phyloP scores from a whole-genome alignment of 92 coral and sea anemone species.

The Metridium senile region DNA sequence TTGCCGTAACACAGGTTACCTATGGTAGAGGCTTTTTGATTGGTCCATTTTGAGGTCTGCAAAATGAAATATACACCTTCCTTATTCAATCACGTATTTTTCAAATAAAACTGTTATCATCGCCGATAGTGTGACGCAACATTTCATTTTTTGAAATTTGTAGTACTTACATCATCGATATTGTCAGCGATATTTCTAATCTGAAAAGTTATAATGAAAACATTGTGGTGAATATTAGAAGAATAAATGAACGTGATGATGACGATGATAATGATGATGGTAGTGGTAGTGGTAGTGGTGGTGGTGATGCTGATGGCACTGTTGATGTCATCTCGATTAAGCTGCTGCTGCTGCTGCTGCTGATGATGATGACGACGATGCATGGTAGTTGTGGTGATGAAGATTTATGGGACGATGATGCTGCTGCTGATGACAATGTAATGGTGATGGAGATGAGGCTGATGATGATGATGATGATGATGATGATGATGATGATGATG shows the following conservation, averaged over 20 bases:
- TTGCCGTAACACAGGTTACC: conserved; percentile 18
- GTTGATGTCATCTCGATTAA: too few species aligned
- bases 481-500: neutral
- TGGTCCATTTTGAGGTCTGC: conserved; percentile 1
- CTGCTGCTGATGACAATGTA: neutral
- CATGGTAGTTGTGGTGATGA: too few species aligned
- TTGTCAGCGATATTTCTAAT: conserved; percentile 4
- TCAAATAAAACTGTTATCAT: too few species aligned
- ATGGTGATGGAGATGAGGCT: neutral
- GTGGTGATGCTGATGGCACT: too few species aligned
- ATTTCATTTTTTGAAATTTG: neutral
- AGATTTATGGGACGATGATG: too few species aligned
- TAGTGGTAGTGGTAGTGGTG: neutral
- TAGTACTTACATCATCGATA: conserved; percentile 7
- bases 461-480: neutral
- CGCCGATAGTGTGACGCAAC: neutral
- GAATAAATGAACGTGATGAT: neutral
- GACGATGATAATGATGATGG: neutral
- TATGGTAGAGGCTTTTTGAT: neutral
- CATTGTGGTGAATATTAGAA: neutral
- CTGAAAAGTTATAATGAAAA: neutral
- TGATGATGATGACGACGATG: too few species aligned
- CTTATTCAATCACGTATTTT: too few species aligned
- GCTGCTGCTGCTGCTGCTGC: too few species aligned
- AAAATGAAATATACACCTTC: neutral